Evolutionary conservation across 2,888 invertebrate species (phyloP).

Genomic region (Parasteatoda lunata): DNA sequence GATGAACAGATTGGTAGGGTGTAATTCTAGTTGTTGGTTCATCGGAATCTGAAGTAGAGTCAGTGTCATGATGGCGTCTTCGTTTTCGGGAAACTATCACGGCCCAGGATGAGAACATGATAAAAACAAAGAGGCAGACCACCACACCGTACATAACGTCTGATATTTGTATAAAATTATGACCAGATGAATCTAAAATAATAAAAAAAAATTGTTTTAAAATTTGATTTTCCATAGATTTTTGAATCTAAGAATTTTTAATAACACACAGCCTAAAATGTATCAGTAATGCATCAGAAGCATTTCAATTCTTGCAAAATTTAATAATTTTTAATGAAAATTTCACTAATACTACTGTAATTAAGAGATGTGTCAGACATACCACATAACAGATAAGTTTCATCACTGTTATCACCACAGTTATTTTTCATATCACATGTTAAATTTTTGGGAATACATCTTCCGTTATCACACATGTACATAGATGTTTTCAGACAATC

Average conservation of each 20-base stretch:
- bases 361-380: not conserved
- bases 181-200: not conserved
- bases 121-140: constrained; percentile 10
- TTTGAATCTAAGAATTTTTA: too few relatives aligned
- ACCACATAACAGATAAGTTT: constrained; percentile 30
- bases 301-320: not conserved
- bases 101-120: not conserved
- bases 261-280: too few relatives aligned
- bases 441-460: constrained; percentile 25
- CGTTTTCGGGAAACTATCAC: not conserved
- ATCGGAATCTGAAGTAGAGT: constrained; percentile 15
- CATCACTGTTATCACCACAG: constrained; percentile 50
- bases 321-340: not conserved
- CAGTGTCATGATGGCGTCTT: constrained; percentile 7
- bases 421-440: constrained; percentile 47
- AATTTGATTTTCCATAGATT: too few relatives aligned
- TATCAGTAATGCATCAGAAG: too few relatives aligned
- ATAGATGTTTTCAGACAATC: constrained; percentile 11
- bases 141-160: constrained; percentile 11
- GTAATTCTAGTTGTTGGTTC: constrained; percentile 35
- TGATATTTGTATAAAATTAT: not conserved
- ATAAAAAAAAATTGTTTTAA: not conserved
- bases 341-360: too few relatives aligned
- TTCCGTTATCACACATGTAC: constrained; percentile 40
- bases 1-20: constrained; percentile 43